A percentile compares a stretch with the other conserved stretches of the same genome.
These are phyloP conservation scores for Fragum sueziense DNA, from an alignment of 2,888 invertebrate genomes.

Conservation along the genomic window DNA sequence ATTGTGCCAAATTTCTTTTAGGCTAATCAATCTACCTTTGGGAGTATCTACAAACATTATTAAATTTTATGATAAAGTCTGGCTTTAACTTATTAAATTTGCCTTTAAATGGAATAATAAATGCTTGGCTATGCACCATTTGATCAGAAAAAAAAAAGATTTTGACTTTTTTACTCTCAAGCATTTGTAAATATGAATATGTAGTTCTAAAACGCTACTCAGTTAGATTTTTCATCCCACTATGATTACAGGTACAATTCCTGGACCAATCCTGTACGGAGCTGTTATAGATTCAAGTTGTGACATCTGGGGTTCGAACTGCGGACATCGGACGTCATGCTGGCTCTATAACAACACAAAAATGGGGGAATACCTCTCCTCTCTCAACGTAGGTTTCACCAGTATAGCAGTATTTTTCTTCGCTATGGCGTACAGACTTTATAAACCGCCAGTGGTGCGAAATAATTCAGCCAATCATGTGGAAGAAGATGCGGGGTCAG, in stretches of 20 bases:
- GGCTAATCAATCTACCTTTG: no score
- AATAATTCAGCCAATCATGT: slow-evolving; percentile 14
- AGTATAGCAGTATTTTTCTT: slow-evolving; percentile 56
- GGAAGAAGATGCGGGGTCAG: slow-evolving; percentile 23
- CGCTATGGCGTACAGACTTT: slow-evolving; percentile 60
- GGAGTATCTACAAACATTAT: no score
- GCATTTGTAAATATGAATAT: no score
- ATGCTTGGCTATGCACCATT: no score
- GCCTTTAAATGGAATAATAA: no score
- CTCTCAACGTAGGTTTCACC: slow-evolving; percentile 59
- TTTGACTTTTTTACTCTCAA: no score
- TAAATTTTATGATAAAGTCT: no score
- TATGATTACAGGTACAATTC: slow-evolving; percentile 60
- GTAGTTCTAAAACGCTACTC: no score
- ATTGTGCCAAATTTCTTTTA: no score
- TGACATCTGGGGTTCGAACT: slow-evolving; percentile 79
- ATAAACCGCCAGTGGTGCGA: slow-evolving; percentile 55
- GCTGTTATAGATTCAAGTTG: slow-evolving; percentile 65
- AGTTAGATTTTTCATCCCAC: no score
- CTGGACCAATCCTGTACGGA: slow-evolving; percentile 67
- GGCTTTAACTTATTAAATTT: no score
- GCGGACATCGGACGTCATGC: slow-evolving; percentile 61
- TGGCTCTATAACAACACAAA: slow-evolving; percentile 64
- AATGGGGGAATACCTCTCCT: slow-evolving; percentile 64
- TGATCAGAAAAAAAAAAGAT: no score